Conservation (phyloP, 1,140 invertebrate species). For the Pseudoatta argentina region DNA sequence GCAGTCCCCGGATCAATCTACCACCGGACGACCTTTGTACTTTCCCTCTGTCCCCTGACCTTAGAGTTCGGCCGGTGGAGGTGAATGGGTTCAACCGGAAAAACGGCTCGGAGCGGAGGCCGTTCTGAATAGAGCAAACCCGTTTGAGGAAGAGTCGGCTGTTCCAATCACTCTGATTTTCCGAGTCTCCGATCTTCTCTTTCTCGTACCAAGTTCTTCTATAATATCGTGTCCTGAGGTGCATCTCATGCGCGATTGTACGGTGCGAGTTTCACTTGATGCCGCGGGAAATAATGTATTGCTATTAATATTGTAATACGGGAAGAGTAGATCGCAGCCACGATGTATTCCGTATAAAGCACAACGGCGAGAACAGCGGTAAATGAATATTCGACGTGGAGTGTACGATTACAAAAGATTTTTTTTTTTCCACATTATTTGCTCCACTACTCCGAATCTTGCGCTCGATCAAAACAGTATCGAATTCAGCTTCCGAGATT, state of each 20-base stretch:
- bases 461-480: conserved; percentile 13
- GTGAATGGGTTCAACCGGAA: conserved; percentile 57
- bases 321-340: conserved; percentile 3
- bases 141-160: neutral
- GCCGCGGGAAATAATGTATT: conserved; percentile 1
- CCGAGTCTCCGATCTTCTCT: neutral
- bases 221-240: neutral
- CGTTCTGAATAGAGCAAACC: neutral
- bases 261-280: neutral
- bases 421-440: neutral
- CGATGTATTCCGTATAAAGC: neutral
- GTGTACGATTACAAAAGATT: conserved; percentile 20
- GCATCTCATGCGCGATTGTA: no score
- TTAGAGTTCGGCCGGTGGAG: conserved; percentile 56
- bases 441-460: neutral
- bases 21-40: conserved; percentile 66
- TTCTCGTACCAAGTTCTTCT: neutral
- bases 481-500: conserved; percentile 19
- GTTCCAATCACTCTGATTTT: neutral
- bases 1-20: neutral
- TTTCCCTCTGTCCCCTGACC: conserved; percentile 63
- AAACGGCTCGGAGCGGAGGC: conserved; percentile 20
- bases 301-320: conserved; percentile 35
- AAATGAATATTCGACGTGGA: conserved; percentile 13
- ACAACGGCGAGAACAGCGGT: neutral